Percentiles rank a stretch among this genome's conserved stretches.
These are phyloP conservation scores for Zaprionus tsacasi DNA, from an alignment of 1,140 invertebrate species.

Conservation along the genomic window DNA sequence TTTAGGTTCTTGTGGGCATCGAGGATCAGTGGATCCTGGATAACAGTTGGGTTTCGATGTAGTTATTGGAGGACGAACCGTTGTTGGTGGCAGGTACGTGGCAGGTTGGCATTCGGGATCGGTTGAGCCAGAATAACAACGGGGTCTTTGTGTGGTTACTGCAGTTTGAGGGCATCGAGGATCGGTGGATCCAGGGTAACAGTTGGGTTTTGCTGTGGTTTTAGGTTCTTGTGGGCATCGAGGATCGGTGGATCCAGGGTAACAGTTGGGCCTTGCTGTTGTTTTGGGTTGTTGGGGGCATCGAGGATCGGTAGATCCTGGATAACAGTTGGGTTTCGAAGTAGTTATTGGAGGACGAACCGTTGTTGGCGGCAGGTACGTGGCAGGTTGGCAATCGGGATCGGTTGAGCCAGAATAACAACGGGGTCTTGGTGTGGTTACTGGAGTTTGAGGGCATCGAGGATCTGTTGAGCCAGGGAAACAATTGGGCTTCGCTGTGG, in stretches of 20 bases:
- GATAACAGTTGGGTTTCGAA: conserved; percentile 41
- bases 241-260: conserved; percentile 5
- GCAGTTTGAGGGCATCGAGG: conserved; percentile 75
- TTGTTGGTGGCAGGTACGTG: conserved; percentile 36
- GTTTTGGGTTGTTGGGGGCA: conserved; percentile 77
- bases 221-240: conserved; percentile 25
- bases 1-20: conserved; percentile 70
- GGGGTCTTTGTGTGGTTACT: conserved; percentile 57
- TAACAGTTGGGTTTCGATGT: conserved; percentile 80
- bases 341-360: not conserved
- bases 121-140: conserved; percentile 80
- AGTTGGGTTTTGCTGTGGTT: conserved; percentile 56
- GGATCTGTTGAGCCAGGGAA: conserved; percentile 84
- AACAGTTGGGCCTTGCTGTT: conserved; percentile 22
- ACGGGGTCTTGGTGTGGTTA: not conserved
- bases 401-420: no score
- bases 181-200: conserved; percentile 84
- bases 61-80: conserved; percentile 37
- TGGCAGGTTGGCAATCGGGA: no score
- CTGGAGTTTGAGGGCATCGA: conserved; percentile 68
- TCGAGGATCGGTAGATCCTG: conserved; percentile 84
- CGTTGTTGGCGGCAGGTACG: no score
- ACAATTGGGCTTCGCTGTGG: conserved; percentile 19
- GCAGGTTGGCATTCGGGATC: conserved; percentile 85
- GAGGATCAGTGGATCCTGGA: conserved; percentile 85